Conservation (phyloP, 2,797 vertebrate genomes). For the Rhinoraja longicauda region DNA sequence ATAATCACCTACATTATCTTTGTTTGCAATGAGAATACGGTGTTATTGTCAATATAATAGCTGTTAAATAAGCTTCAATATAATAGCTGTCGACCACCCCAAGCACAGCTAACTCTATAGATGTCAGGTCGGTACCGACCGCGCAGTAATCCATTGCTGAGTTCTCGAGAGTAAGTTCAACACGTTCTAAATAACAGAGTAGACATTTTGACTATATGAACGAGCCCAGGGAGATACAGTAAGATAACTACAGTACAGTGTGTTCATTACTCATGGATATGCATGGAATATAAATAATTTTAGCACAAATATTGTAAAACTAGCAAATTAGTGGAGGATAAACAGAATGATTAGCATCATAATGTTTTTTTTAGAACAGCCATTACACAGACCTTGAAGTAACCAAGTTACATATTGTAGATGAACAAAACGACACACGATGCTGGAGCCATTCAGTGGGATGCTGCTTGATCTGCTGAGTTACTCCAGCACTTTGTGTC, state of each 20-base stretch:
- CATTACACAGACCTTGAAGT: neutral
- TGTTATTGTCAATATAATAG: neutral
- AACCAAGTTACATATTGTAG: no score
- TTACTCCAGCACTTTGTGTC: no score
- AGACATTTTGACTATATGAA: neutral
- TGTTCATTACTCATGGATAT: neutral
- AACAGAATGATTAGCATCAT: neutral
- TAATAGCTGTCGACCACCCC: neutral
- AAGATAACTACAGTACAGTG: neutral
- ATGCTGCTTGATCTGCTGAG: no score
- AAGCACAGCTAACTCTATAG: no score
- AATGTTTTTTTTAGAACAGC: neutral
- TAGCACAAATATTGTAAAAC: neutral
- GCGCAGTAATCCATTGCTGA: no score
- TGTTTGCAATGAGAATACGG: neutral
- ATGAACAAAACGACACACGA: no score
- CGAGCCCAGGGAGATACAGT: neutral
- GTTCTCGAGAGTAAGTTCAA: neutral
- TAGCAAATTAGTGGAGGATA: neutral
- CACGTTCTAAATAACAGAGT: neutral
- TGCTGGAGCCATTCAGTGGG: no score
- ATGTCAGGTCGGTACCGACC: neutral
- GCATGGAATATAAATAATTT: neutral
- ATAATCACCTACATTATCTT: neutral
- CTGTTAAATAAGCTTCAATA: no score